Evolutionary conservation across 2,888 invertebrate genomes (phyloP), one percentile per base, ranked within the genome.

Genomic region (Neria commutata): DNA sequence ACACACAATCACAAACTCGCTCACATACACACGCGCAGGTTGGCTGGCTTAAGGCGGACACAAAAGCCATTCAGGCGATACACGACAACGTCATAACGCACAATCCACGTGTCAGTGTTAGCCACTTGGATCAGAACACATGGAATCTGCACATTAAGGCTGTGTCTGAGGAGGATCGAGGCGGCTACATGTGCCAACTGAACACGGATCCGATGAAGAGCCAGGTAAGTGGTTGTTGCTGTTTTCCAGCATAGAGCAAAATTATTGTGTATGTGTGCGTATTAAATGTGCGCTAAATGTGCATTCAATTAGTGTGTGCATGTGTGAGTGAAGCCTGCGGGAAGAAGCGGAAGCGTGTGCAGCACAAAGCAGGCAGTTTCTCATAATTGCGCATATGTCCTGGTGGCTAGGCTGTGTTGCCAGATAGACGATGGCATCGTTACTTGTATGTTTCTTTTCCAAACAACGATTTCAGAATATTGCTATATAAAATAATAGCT

Each of bases 141-240:
- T 95, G 95, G 95, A 93, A 92, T 83, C 85, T 96, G 63, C 92
- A 93, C 81, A 93, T 96, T 77, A 90, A 89, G 74, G 89, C 90
- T 70, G 90, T 92, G 2, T 91, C 92, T 73, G 91, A 91, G 77
- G 93, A 94, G 76, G 95, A 96, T 81, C 87, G 89, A 50, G 95
- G 95, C 26, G 88, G 90, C 70, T 95, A 95, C 83, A 94, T 94
- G 94, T 95, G 95, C 82, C 95, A 95, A 84, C 89, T 95, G 75
- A 95, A 95, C 84, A 95, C 95, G 19, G 92, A 94, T 83, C 95
- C 95, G 0, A 95, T 95, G 95, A 91, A 92, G 83, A 92, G 92
- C 81, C 95, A 94, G 89, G 92, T 95, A 83, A 83, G 83, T 77
- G n/a, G n/a, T n/a, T n/a, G n/a, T n/a, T n/a, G n/a, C n/a, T n/a